A percentile compares a stretch with the other conserved stretches of the same genome.
phyloP scores from a whole-genome alignment of 2,113 vertebrate species.

The Ammodytes marinus region DNA sequence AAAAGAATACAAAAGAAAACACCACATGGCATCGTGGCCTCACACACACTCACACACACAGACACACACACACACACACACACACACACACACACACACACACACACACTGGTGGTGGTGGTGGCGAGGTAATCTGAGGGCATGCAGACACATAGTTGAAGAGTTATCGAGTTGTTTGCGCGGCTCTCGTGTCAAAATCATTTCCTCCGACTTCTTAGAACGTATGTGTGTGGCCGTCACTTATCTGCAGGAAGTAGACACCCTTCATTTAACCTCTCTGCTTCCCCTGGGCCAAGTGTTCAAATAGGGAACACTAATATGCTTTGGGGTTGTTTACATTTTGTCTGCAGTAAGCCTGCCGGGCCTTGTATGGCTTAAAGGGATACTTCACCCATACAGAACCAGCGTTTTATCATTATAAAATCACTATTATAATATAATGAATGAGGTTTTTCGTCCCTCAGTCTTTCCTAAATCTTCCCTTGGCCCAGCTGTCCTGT shows the following conservation, averaged over 20 bases:
- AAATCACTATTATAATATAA: too few species aligned
- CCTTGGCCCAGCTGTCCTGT: too few species aligned
- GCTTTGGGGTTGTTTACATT: conserved; percentile 47
- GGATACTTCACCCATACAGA: too few species aligned
- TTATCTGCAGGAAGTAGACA: conserved; percentile 80
- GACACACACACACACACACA: too few species aligned
- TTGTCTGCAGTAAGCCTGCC: conserved; percentile 32
- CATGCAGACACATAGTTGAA: conserved; percentile 25
- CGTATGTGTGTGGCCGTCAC: conserved; percentile 28
- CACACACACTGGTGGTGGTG: neutral
- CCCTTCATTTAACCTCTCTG: conserved; percentile 59
- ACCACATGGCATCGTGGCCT: conserved; percentile 9
- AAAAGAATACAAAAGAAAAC: conserved; percentile 38
- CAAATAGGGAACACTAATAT: conserved; percentile 17
- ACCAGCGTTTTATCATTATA: too few species aligned
- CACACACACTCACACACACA: too few species aligned
- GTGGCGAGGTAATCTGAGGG: conserved; percentile 27
- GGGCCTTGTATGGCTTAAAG: conserved; percentile 4
- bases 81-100: too few species aligned
- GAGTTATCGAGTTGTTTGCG: conserved; percentile 50
- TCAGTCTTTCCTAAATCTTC: too few species aligned
- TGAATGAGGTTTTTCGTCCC: too few species aligned
- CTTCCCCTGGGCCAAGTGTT: conserved; percentile 29
- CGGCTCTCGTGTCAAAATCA: conserved; percentile 57
- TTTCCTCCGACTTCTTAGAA: conserved; percentile 46